Conservation (phyloP, 1,140 invertebrate genomes). For the Teleogryllus occipitalis region DNA sequence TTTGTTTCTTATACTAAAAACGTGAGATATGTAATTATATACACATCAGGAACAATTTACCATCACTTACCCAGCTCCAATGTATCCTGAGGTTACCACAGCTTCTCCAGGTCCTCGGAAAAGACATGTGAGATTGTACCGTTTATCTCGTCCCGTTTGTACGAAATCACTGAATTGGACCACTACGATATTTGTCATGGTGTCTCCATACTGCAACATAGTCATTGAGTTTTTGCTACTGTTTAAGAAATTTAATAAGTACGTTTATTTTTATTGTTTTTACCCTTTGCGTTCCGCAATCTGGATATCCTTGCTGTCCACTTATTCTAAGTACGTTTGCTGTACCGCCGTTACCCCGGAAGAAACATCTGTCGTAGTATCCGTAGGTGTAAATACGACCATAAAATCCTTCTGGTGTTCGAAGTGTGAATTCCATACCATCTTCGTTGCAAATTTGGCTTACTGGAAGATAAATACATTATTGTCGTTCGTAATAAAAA, state of each 20-base stretch:
- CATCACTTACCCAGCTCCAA: constrained; percentile 71
- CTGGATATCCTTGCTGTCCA: constrained; percentile 80
- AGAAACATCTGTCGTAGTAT: constrained; percentile 84
- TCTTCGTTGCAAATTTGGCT: constrained; percentile 85
- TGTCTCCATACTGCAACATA: constrained; percentile 68
- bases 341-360: constrained; percentile 77
- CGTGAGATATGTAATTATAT: neutral
- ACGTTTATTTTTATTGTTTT: neutral
- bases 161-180: constrained; percentile 90
- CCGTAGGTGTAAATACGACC: constrained; percentile 87
- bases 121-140: constrained; percentile 85
- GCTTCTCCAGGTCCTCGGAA: constrained; percentile 85
- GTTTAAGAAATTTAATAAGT: neutral
- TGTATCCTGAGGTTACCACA: constrained; percentile 86
- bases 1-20: neutral
- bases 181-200: constrained; percentile 88
- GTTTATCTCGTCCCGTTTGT: constrained; percentile 80
- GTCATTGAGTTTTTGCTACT: neutral
- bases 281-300: constrained; percentile 79
- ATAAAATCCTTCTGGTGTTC: constrained; percentile 78
- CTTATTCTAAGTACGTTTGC: constrained; percentile 75
- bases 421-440: constrained; percentile 85
- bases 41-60: neutral
- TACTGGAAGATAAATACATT: constrained; percentile 44
- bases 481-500: neutral